phyloP scores from a whole-genome alignment of 2,888 invertebrate genomes.

The Drosophila phalerata region DNA sequence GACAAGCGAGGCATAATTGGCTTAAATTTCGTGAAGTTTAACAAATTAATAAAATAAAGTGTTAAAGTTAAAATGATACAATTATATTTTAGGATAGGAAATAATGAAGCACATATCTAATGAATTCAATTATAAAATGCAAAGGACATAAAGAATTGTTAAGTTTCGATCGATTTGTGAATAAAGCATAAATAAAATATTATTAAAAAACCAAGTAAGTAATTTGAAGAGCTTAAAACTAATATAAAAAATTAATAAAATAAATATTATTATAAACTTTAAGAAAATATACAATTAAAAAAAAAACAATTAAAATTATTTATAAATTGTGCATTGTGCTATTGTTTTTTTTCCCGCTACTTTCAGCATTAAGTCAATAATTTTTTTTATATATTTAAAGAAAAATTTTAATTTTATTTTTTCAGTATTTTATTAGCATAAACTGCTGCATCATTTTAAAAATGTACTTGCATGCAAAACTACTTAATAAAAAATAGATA shows the following conservation, averaged over 20 bases:
- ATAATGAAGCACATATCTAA: background rate
- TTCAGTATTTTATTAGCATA: background rate
- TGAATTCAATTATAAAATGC: background rate
- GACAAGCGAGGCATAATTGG: constrained; percentile 57
- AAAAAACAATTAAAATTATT: too few species aligned
- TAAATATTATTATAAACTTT: too few species aligned
- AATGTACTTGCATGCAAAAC: background rate
- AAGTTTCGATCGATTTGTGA: background rate
- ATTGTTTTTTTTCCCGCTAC: too few species aligned
- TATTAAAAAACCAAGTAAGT: background rate
- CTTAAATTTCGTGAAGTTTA: constrained; percentile 42
- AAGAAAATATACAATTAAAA: too few species aligned
- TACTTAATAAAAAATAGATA: background rate
- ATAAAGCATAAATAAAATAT: background rate
- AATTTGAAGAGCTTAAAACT: too few species aligned
- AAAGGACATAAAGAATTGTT: background rate
- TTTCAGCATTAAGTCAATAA: too few species aligned
- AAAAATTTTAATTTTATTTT: too few species aligned
- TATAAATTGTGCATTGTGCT: background rate
- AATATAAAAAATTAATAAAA: too few species aligned
- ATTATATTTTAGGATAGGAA: too few species aligned
- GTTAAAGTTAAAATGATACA: too few species aligned
- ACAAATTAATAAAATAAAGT: background rate
- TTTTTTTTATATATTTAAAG: too few species aligned
- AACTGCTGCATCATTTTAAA: background rate